Base-by-base conservation (phyloP, 2,888 invertebrate genomes). In the Choristoneura rosaceana region DNA sequence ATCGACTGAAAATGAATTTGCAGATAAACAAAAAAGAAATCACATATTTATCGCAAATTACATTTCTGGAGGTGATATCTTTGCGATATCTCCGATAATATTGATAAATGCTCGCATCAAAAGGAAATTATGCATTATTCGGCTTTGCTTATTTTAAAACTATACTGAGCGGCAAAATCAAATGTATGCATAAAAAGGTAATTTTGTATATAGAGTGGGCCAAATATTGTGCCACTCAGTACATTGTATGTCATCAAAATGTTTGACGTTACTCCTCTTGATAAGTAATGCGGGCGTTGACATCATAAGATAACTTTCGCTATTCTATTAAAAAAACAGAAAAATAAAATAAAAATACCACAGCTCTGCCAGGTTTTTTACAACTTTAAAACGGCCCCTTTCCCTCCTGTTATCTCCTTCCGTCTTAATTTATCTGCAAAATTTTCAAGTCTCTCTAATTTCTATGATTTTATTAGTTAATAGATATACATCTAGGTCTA, bases 1-100 rank as follows among this genome's bases (percentile, higher is more conserved):
- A 92, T 93, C 89, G 91, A 93, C 92, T 93, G 91, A 91, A 92
- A 87, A 88, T 82, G 87, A 90, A 89, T 90, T 90, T 86, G 77
- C 80, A 84, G 92, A 93, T 92, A 90, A 90, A 82, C 41, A 82
- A 81, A 81, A 83, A 86, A 84, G 82, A 89, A 90, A 90, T 89
- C 90, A 85, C 81, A 84, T 79, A 82, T 84, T 92, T 93, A 93
- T 93, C 93, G 87, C 86, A 89, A 93, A 89, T 92, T 91, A 90
- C 86, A 84, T 88, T 81, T 82, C 87, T 87, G 87, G 82, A 75
- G 83, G 79, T 81, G 89, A 91, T 91, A 92, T 89, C 87, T 82
- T 81, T 81, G 83, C 87, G 85, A 85, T 86, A 82, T 87, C 84
- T 76, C 58, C 61, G 91, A 92, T 92, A 91, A 88, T 76, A n/a